These are phyloP conservation scores for Metaphire vulgaris DNA, from an alignment of 1,140 invertebrate genomes.

Conservation along the genomic window DNA sequence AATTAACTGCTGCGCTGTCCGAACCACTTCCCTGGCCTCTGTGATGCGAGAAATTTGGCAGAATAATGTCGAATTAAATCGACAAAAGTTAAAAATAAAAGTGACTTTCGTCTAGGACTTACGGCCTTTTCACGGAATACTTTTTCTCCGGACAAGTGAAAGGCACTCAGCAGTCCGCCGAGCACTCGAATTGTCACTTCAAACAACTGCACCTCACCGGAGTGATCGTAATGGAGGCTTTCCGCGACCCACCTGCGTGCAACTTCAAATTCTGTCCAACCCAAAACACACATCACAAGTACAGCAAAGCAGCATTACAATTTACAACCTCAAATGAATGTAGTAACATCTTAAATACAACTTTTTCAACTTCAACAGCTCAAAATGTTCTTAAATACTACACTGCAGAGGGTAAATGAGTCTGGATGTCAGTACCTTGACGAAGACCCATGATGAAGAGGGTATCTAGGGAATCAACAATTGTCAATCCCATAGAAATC, in stretches of 20 bases:
- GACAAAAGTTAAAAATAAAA: too few relatives aligned
- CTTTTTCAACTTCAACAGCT: too few relatives aligned
- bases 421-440: slow-evolving; percentile 53
- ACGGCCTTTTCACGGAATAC: slow-evolving; percentile 69
- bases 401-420: neutral
- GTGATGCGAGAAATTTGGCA: too few relatives aligned
- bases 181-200: slow-evolving; percentile 97
- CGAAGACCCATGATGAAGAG: slow-evolving; percentile 89
- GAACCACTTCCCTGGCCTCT: too few relatives aligned
- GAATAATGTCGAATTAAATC: too few relatives aligned
- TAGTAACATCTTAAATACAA: too few relatives aligned
- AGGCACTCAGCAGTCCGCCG: slow-evolving; percentile 85
- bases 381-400: neutral
- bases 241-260: slow-evolving; percentile 84
- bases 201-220: slow-evolving; percentile 74
- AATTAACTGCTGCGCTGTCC: too few relatives aligned
- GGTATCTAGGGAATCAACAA: slow-evolving; percentile 89
- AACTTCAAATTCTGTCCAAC: slow-evolving; percentile 69
- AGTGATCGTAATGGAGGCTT: slow-evolving; percentile 56
- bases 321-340: neutral
- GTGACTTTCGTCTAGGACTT: too few relatives aligned
- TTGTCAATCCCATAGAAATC: slow-evolving; percentile 59
- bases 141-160: slow-evolving; percentile 82
- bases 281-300: neutral
- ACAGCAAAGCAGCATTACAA: neutral